Evolutionary conservation across 2,113 vertebrate genomes (phyloP).

Genomic region (Nycticryphes semicollaris): DNA sequence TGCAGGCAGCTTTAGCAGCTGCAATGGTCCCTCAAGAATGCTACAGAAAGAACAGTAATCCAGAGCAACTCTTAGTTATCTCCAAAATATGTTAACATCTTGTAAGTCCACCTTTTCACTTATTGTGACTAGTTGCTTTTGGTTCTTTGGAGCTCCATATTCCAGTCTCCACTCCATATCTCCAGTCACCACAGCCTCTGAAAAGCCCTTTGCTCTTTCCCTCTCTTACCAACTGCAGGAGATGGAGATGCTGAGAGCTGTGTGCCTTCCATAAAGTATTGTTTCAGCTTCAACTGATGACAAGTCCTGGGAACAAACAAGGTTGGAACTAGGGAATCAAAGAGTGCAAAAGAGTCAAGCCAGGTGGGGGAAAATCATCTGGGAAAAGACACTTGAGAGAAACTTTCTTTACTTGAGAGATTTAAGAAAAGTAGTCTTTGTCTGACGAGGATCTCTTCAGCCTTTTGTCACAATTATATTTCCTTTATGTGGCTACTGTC

Average conservation of each 20-base stretch:
- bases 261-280: background rate
- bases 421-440: background rate
- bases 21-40: background rate
- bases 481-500: background rate
- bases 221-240: background rate
- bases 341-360: background rate
- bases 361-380: background rate
- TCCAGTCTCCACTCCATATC: background rate
- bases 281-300: background rate
- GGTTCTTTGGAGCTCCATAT: background rate
- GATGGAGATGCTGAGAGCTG: background rate
- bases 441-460: background rate
- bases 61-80: background rate
- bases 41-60: background rate
- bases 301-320: background rate
- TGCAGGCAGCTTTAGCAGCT: background rate
- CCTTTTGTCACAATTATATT: background rate
- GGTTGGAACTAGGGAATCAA: background rate
- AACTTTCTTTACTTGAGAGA: background rate
- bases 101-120: background rate
- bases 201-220: background rate
- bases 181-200: background rate
- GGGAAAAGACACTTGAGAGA: background rate
- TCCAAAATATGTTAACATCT: background rate
- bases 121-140: background rate